Conservation (phyloP, 2,888 invertebrate species). For the Epirrhoe tristata region DNA sequence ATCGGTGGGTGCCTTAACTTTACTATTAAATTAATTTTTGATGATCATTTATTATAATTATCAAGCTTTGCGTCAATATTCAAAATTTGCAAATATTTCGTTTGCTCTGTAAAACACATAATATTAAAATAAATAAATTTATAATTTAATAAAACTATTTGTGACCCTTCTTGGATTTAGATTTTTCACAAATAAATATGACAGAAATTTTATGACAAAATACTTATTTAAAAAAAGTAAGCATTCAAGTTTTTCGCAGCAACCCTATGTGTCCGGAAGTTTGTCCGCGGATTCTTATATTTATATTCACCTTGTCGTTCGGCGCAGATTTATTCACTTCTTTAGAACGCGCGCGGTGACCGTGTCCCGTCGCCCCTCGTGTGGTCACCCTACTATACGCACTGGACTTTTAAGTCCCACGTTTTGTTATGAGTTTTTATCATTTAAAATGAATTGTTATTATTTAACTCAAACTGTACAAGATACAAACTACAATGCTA, state of each 20-base stretch:
- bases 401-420: conserved; percentile 44
- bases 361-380: conserved; percentile 67
- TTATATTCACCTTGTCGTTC: conserved; percentile 84
- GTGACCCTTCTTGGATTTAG: no score
- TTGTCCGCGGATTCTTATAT: conserved; percentile 84
- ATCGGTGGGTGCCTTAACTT: no score
- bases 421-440: background rate
- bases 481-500: no score
- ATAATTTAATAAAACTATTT: no score
- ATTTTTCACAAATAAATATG: no score
- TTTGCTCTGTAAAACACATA: no score
- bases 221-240: background rate
- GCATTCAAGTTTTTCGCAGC: conserved; percentile 31
- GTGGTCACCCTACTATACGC: conserved; percentile 57
- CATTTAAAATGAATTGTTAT: background rate
- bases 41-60: no score
- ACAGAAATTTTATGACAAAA: no score
- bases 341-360: conserved; percentile 82
- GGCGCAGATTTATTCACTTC: conserved; percentile 84
- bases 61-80: no score
- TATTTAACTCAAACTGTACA: background rate
- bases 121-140: no score
- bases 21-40: no score
- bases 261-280: conserved; percentile 77
- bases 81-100: no score